A percentile compares a stretch with the other conserved stretches of the same genome.
Evolutionary conservation across 2,888 invertebrate genomes (phyloP).

Genomic region (Imbricaverruca yamaguchii): DNA sequence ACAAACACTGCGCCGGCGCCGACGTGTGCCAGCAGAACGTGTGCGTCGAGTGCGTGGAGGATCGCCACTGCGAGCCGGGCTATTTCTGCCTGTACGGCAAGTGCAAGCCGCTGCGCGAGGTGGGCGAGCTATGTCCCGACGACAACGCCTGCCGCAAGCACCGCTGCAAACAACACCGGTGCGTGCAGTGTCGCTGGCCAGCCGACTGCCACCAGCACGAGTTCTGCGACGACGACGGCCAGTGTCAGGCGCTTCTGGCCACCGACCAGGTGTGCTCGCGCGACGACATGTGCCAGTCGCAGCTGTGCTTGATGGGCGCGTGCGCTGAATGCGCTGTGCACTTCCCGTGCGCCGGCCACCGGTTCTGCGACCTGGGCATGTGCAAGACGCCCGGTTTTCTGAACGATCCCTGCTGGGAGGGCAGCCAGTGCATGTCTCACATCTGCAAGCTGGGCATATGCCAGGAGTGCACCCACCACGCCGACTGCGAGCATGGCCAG

Average conservation of each 20-base stretch:
- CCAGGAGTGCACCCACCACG: background rate
- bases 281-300: background rate
- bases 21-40: background rate
- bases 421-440: background rate
- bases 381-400: background rate
- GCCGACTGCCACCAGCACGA: too few relatives aligned
- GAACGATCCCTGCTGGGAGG: background rate
- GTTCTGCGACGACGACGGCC: too few relatives aligned
- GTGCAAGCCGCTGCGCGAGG: background rate
- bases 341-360: background rate
- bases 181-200: too few relatives aligned
- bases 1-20: background rate
- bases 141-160: too few relatives aligned
- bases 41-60: background rate
- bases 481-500: background rate
- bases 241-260: too few relatives aligned
- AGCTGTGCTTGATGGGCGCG: background rate
- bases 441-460: background rate
- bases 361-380: background rate
- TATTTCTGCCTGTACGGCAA: background rate
- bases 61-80: background rate
- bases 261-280: background rate
- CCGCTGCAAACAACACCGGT: too few relatives aligned
- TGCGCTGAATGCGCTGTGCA: background rate
- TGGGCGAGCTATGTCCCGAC: background rate